These are phyloP conservation scores for Anhinga anhinga DNA, from an alignment of 2,113 vertebrate genomes.

Conservation along the genomic window DNA sequence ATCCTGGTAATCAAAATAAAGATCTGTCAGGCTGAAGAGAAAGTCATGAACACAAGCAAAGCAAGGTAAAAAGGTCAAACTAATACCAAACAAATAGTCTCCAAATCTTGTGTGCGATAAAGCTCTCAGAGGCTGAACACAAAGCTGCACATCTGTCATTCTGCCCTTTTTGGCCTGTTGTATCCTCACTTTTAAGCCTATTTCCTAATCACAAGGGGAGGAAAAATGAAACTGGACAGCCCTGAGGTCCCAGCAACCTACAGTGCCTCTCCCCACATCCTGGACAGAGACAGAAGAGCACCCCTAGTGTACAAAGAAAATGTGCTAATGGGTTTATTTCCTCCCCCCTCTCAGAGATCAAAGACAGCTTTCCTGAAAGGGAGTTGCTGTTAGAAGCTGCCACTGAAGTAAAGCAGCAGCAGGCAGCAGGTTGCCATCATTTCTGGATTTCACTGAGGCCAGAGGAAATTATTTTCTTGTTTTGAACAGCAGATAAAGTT, in stretches of 20 bases:
- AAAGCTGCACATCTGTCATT: neutral
- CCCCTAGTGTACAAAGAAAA: slow-evolving; percentile 31
- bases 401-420: neutral
- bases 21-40: neutral
- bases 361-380: slow-evolving; percentile 28
- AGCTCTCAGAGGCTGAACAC: neutral
- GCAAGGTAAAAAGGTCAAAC: neutral
- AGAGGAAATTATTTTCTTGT: neutral
- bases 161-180: neutral
- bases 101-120: neutral
- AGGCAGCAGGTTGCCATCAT: neutral
- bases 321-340: slow-evolving; percentile 63
- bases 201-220: neutral
- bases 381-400: slow-evolving; percentile 3
- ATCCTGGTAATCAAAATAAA: neutral
- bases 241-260: neutral
- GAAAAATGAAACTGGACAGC: neutral
- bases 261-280: neutral
- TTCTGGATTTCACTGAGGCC: neutral
- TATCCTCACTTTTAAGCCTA: neutral
- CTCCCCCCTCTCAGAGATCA: neutral
- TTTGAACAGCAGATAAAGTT: neutral
- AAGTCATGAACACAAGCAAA: neutral
- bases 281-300: neutral
- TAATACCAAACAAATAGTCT: neutral